phyloP scores from a whole-genome alignment of 2,888 invertebrate genomes.

The Augiades crinisus region DNA sequence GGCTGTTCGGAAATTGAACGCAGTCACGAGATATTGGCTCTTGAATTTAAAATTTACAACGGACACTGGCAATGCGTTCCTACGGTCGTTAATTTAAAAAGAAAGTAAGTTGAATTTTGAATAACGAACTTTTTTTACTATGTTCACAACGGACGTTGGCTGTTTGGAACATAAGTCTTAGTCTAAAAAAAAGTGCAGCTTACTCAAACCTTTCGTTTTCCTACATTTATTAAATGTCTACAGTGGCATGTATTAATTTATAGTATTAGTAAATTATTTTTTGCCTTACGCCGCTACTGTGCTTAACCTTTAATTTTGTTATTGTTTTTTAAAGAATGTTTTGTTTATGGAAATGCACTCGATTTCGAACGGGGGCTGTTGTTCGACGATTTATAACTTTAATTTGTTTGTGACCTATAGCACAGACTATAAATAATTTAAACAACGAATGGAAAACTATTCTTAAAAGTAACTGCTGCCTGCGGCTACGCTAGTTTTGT shows the following conservation, averaged over 20 bases:
- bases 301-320: constrained; percentile 17
- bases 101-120: constrained; percentile 25
- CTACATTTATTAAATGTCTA: constrained; percentile 22
- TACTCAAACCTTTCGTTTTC: constrained; percentile 21
- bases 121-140: constrained; percentile 23
- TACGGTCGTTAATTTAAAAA: constrained; percentile 23
- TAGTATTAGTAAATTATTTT: constrained; percentile 23
- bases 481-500: too few species aligned
- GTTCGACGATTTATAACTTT: constrained; percentile 9
- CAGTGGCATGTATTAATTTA: constrained; percentile 22
- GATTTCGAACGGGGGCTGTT: constrained; percentile 8
- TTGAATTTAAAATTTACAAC: constrained; percentile 35
- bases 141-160: constrained; percentile 8
- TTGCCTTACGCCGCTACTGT: constrained; percentile 15
- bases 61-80: constrained; percentile 31
- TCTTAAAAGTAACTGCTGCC: too few species aligned
- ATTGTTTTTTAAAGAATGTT: constrained; percentile 20
- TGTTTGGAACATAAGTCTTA: constrained; percentile 12
- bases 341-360: constrained; percentile 18
- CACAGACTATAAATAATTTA: constrained; percentile 9
- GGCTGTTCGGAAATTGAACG: constrained; percentile 40
- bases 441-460: not conserved
- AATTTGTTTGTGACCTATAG: constrained; percentile 6
- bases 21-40: constrained; percentile 43
- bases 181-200: constrained; percentile 23